Base-by-base conservation (phyloP, 2,797 vertebrate genomes). In the Enteromius radiatus region DNA sequence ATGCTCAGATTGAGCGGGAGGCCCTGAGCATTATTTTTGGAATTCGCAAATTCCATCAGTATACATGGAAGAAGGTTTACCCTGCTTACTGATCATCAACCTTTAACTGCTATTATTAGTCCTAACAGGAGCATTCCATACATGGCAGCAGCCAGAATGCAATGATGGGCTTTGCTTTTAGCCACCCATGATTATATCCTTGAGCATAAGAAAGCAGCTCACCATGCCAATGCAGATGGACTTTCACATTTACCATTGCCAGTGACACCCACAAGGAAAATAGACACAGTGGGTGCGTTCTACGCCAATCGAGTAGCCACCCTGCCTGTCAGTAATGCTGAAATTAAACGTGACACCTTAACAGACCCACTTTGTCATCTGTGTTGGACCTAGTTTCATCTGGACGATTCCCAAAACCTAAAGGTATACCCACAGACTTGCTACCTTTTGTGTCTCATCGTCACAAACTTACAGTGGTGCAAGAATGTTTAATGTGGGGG, bases 121-220 rank as follows among this genome's bases (percentile, higher is more conserved):
- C 23, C 67, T 11, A 41, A 69, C 11, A 69, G 23, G n/a, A 23
- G 38, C 38, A 43, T 69, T 23, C 67, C 67, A 43, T 1, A 2
- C 11, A 26, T 69, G 38, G 67, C 41, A 69, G 67, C 38, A 69
- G 67, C 65, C n/a, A 23, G 36, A 68, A 69, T 69, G 38, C 38
- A 45, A 23, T 0, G 12, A 23, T 45, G 38, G 36, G 38, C 38
- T 43, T n/a, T 69, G 36, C 5, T 43, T 1, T 68, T n/a, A n/a
- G n/a, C n/a, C n/a, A n/a, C n/a, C n/a, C n/a, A n/a, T n/a, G n/a
- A n/a, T n/a, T n/a, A n/a, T n/a, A n/a, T n/a, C 64, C 36, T 68
- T n/a, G 65, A 68, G 65, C n/a, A 41, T 41, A 68, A 68, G 36
- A 68, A 68, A n/a, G 21, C 21, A 41, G 65, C 36, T 5, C 5